Evolutionary conservation across 2,888 invertebrate genomes (phyloP), one percentile per base, ranked within the genome.

Genomic region (Scaeva pyrastri): DNA sequence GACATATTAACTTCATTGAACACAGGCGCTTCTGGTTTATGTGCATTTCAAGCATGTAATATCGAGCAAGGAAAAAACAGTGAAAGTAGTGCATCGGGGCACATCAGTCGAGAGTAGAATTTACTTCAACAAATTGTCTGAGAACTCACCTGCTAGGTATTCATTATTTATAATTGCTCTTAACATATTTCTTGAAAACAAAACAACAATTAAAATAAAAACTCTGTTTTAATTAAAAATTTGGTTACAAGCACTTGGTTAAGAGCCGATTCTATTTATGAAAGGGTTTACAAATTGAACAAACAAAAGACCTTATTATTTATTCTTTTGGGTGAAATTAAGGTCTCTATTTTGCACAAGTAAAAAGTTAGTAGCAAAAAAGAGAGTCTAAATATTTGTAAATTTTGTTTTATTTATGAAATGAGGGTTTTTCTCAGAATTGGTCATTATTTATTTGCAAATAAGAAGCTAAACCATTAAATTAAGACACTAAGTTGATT

Each of bases 31-130:
- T 68, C 68, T 68, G 68, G 68, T 68, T 68, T 71, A 64, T 78
- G 64, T 64, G 62, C 41, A 56, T 58, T 50, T 45, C 39, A 72
- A 64, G 39, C 72, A 72, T 72, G 64, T 56, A 56, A 39, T 73
- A 62, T 62, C 11, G 62, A 10, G 21, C 16, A 4, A 19, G 36
- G 50, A 36, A 36, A 23, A 21, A 39, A 73, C 56, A 73, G 79
- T 79, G 79, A 73, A 79, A 79, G 64, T 79, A 68, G 66, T 79
- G 48, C 73, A 66, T 31, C 50, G 66, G 66, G 66, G 48, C 48
- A 68, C 50, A 58, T 21, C 64, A 72, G 45, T 66, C 41, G 48
- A 36, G 72, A 64, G 19, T 11, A 41, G 72, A 41, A 50, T 58
- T 79, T 66, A 58, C 66, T 79, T 72, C 23, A 52, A 52, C 36